phyloP scores from a whole-genome alignment of 1,140 invertebrate genomes.

The Agraylea sexmaculata region DNA sequence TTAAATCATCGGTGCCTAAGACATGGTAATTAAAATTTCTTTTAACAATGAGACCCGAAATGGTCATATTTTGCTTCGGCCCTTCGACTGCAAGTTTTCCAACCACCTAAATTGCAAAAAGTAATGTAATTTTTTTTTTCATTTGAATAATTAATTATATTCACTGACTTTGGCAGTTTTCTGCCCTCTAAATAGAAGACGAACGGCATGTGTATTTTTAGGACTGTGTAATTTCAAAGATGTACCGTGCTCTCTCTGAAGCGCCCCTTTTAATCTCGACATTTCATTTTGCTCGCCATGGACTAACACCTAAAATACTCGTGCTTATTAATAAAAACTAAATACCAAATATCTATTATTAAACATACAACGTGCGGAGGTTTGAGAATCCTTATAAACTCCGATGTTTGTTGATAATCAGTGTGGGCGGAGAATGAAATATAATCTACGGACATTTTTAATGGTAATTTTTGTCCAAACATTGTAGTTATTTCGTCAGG shows the following conservation, averaged over 20 bases:
- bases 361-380: conserved; percentile 82
- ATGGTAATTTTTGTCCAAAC: conserved; percentile 86
- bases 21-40: conserved; percentile 98
- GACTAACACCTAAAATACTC: conserved; percentile 71
- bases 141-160: too few relatives aligned
- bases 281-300: conserved; percentile 99
- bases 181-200: conserved; percentile 91
- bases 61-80: conserved; percentile 60
- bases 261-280: conserved; percentile 85
- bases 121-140: too few relatives aligned
- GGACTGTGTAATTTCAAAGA: conserved; percentile 93
- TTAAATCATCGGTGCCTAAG: conserved; percentile 78
- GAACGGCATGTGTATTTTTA: conserved; percentile 85
- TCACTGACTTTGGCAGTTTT: conserved; percentile 95
- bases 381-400: conserved; percentile 89
- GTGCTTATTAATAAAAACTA: conserved; percentile 1
- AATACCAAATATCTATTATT: not conserved
- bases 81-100: conserved; percentile 76
- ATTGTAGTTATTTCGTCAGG: conserved; percentile 95
- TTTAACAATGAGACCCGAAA: conserved; percentile 93
- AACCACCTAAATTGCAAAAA: conserved; percentile 57
- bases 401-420: conserved; percentile 97
- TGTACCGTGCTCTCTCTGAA: conserved; percentile 86
- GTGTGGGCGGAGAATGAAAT: conserved; percentile 99
- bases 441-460: conserved; percentile 98